These are phyloP conservation scores for Aphaenogaster ashmeadi DNA, from an alignment of 1,140 invertebrate genomes.

Conservation along the genomic window DNA sequence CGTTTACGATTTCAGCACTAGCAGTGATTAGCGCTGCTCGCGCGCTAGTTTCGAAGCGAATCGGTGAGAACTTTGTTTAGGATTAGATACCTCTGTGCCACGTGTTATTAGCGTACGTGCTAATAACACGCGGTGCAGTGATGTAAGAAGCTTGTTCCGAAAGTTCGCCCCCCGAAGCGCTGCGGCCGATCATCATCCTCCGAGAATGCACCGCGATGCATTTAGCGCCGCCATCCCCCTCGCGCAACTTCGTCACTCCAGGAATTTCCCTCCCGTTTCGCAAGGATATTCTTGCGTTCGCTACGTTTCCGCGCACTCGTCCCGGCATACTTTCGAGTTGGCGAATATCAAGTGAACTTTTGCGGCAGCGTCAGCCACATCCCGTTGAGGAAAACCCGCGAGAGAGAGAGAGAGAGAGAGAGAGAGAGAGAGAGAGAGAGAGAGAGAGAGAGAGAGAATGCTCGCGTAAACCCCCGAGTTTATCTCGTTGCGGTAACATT, in stretches of 20 bases:
- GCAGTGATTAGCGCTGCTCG: neutral
- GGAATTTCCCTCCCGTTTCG: slow-evolving; percentile 34
- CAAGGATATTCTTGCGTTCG: slow-evolving; percentile 23
- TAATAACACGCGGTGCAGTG: slow-evolving; percentile 17
- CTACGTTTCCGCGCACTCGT: slow-evolving; percentile 42
- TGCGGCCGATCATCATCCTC: slow-evolving; percentile 69
- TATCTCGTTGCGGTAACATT: slow-evolving; percentile 62
- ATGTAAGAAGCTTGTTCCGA: slow-evolving; percentile 49
- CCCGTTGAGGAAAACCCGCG: neutral
- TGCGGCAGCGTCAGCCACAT: slow-evolving; percentile 22
- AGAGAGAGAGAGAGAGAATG: neutral
- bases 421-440: neutral
- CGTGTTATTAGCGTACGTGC: slow-evolving; percentile 33
- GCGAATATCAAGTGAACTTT: slow-evolving; percentile 51
- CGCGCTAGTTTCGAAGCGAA: neutral
- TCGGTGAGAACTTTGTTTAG: slow-evolving; percentile 23
- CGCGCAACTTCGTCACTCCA: slow-evolving; percentile 21
- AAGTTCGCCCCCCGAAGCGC: slow-evolving; percentile 43
- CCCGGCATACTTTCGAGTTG: slow-evolving; percentile 58
- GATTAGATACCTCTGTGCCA: neutral
- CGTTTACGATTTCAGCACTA: too few species aligned
- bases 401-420: neutral
- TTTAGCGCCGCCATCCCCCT: slow-evolving; percentile 51
- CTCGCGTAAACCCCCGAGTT: slow-evolving; percentile 42
- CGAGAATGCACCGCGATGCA: slow-evolving; percentile 63